A percentile compares a stretch with the other conserved stretches of the same genome.
These are phyloP conservation scores for Takifugu bimaculatus DNA, from an alignment of 2,113 vertebrate genomes.

Conservation along the genomic window DNA sequence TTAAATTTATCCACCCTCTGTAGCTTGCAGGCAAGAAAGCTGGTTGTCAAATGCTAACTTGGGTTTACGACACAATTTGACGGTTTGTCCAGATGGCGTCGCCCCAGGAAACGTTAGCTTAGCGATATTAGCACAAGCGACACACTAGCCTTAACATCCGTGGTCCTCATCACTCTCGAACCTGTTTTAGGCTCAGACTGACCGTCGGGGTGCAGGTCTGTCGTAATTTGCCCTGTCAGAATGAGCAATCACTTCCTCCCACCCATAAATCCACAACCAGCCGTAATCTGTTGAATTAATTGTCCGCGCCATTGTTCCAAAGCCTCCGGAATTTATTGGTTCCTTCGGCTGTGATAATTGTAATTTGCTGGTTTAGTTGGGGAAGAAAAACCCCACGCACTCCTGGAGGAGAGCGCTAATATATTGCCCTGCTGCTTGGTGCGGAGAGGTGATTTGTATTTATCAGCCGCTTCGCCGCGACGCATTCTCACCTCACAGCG, in stretches of 20 bases:
- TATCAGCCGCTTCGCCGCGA: conserved; percentile 29
- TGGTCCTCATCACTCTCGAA: conserved; percentile 15
- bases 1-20: not conserved
- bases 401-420: conserved; percentile 38
- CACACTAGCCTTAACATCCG: conserved; percentile 37
- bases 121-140: conserved; percentile 53
- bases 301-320: conserved; percentile 27
- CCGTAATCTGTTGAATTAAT: conserved; percentile 24
- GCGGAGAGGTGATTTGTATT: conserved; percentile 48
- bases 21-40: conserved; percentile 28
- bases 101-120: conserved; percentile 54
- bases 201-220: too few relatives aligned
- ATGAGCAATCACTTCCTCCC: conserved; percentile 11
- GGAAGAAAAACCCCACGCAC: conserved; percentile 28
- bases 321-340: conserved; percentile 36
- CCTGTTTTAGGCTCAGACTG: too few relatives aligned
- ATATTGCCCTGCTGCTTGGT: conserved; percentile 29
- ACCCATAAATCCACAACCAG: conserved; percentile 32
- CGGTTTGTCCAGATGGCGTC: conserved; percentile 52
- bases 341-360: conserved; percentile 47
- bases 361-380: conserved; percentile 36
- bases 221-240: not conserved
- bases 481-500: conserved; percentile 17
- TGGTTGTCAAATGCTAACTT: conserved; percentile 19
- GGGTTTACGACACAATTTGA: conserved; percentile 63